phyloP scores from a whole-genome alignment of 2,113 vertebrate species.

The Crotophaga sulcirostris region DNA sequence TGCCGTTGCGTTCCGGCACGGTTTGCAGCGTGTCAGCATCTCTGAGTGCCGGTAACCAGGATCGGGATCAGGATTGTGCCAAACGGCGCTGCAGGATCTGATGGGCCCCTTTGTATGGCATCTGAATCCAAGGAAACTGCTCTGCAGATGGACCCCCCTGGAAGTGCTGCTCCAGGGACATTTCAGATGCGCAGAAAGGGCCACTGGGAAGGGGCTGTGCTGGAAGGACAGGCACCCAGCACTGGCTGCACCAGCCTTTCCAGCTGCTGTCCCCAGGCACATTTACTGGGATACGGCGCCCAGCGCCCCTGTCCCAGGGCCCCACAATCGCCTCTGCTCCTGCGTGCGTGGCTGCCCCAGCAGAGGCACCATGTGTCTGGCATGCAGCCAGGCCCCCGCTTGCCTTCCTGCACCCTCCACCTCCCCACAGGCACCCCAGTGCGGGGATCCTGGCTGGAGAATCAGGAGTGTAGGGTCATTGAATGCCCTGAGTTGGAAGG shows the following conservation, averaged over 20 bases:
- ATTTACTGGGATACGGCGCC: rapidly evolving
- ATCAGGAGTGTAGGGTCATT: neutral
- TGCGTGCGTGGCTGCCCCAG: neutral
- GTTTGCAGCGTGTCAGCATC: neutral
- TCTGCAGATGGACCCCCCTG: neutral
- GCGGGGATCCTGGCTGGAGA: neutral
- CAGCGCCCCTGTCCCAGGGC: rapidly evolving
- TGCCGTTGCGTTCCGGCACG: rapidly evolving
- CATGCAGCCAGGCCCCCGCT: rapidly evolving
- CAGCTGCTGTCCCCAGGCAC: neutral
- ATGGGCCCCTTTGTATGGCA: rapidly evolving
- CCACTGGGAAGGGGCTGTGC: neutral
- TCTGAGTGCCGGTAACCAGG: rapidly evolving
- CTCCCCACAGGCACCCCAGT: neutral
- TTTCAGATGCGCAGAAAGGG: neutral
- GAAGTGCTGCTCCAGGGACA: neutral
- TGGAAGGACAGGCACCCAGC: neutral
- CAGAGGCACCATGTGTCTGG: rapidly evolving
- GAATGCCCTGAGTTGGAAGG: too few relatives aligned
- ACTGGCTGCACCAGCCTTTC: rapidly evolving
- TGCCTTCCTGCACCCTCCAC: neutral
- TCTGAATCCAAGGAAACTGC: neutral
- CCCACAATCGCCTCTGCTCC: rapidly evolving
- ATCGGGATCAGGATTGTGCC: rapidly evolving
- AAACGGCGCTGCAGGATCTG: rapidly evolving